A percentile compares a stretch with the other conserved stretches of the same genome.
Conservation (phyloP, 2,113 vertebrate genomes). For the Hoplias malabaricus region DNA sequence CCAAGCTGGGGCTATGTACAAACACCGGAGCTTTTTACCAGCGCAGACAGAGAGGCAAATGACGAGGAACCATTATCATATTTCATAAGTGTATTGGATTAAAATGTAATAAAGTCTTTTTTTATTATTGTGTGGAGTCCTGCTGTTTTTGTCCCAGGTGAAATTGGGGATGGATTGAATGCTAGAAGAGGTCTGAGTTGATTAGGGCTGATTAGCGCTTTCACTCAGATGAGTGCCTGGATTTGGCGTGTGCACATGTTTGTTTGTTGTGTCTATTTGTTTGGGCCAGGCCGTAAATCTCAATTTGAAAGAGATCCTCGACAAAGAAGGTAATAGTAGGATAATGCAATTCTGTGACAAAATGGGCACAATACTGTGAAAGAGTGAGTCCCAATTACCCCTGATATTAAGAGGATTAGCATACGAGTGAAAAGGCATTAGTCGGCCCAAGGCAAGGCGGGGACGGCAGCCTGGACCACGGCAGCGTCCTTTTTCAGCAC, state of each 20-base stretch:
- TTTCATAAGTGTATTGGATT: too few species aligned
- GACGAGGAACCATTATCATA: too few species aligned
- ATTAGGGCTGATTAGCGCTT: slow-evolving; percentile 28
- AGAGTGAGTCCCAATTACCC: slow-evolving; percentile 70
- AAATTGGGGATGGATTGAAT: neutral
- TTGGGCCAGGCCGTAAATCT: slow-evolving; percentile 55
- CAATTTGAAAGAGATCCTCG: slow-evolving; percentile 64
- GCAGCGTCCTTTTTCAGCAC: neutral
- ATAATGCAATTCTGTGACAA: slow-evolving; percentile 71
- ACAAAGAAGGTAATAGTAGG: slow-evolving; percentile 64
- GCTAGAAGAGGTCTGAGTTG: neutral
- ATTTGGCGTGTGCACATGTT: slow-evolving; percentile 16
- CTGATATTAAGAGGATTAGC: slow-evolving; percentile 74
- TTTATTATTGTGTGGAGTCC: too few species aligned
- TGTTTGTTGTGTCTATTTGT: slow-evolving; percentile 60
- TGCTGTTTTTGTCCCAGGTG: neutral
- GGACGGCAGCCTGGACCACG: slow-evolving; percentile 29
- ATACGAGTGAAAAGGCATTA: slow-evolving; percentile 74
- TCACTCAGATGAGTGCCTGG: neutral
- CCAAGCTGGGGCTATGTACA: too few species aligned
- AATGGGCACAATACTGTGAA: slow-evolving; percentile 72
- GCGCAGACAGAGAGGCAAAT: too few species aligned
- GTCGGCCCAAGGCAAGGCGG: slow-evolving; percentile 58
- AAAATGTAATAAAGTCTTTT: too few species aligned
- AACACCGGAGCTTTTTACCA: too few species aligned